Evolutionary conservation across 2,888 invertebrate species (phyloP).

Genomic region (Dasypolia templi): DNA sequence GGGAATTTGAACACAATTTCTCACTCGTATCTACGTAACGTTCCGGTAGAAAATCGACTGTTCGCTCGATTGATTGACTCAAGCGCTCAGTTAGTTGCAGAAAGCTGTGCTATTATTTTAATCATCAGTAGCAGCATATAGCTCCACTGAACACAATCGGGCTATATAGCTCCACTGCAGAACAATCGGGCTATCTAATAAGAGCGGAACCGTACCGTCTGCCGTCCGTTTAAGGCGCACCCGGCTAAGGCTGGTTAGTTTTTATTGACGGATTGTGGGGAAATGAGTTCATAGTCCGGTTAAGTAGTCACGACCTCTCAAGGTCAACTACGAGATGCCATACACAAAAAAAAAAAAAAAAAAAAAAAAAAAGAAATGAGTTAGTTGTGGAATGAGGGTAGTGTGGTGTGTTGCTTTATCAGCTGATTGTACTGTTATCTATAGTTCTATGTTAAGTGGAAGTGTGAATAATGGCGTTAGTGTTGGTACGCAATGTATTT

Average conservation of each 20-base stretch:
- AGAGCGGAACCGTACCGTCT: conserved; percentile 66
- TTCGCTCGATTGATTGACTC: too few relatives aligned
- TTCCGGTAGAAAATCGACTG: too few relatives aligned
- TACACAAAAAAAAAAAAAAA: too few relatives aligned
- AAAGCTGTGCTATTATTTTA: too few relatives aligned
- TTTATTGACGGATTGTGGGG: conserved; percentile 63
- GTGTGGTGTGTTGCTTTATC: background rate
- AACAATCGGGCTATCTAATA: conserved; percentile 51
- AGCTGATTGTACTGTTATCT: conserved; percentile 15
- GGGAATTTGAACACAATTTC: too few relatives aligned
- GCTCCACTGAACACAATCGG: background rate
- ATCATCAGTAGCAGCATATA: background rate
- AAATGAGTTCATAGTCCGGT: too few relatives aligned
- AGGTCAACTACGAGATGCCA: too few relatives aligned
- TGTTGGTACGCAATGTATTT: too few relatives aligned
- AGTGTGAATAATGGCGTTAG: background rate
- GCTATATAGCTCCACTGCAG: background rate
- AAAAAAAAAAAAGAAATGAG: too few relatives aligned
- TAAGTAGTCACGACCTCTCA: too few relatives aligned
- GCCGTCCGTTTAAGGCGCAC: conserved; percentile 64
- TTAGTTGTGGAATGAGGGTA: conserved; percentile 31
- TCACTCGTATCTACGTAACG: background rate
- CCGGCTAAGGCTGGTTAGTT: conserved; percentile 65
- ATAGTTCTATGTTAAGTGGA: background rate
- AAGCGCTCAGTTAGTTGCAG: too few relatives aligned